Conservation (phyloP, 2,888 invertebrate species). For the Monochamus alternatus region DNA sequence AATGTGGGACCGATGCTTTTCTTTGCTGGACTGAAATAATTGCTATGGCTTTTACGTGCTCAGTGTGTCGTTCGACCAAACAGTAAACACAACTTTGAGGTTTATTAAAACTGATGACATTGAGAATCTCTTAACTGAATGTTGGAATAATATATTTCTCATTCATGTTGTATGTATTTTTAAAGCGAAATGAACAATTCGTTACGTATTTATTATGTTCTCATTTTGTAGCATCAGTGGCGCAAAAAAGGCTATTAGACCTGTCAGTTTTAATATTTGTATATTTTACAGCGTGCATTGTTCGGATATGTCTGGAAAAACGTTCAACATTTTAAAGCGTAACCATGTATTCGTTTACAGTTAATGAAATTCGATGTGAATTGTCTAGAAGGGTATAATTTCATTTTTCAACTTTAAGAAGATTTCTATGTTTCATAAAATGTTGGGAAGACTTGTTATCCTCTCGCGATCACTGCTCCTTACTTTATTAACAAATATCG, state of each 20-base stretch:
- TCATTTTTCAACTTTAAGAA: not conserved
- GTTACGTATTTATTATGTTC: too few species aligned
- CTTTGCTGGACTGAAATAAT: slow-evolving; percentile 18
- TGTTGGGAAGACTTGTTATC: not conserved
- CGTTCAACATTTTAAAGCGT: too few species aligned
- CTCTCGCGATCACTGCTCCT: not conserved
- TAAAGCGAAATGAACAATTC: too few species aligned
- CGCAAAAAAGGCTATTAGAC: too few species aligned
- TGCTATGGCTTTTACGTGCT: slow-evolving; percentile 29
- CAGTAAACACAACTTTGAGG: not conserved
- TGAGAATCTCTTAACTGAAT: not conserved
- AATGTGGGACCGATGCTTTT: not conserved
- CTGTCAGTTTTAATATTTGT: too few species aligned
- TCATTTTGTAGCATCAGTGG: not conserved
- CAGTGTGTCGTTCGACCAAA: slow-evolving; percentile 5
- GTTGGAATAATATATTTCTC: too few species aligned
- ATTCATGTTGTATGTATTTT: too few species aligned
- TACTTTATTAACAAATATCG: slow-evolving; percentile 33
- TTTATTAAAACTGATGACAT: not conserved
- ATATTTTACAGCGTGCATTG: too few species aligned
- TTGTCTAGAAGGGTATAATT: not conserved
- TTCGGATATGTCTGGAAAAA: too few species aligned
- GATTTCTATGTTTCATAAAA: not conserved
- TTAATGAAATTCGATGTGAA: not conserved
- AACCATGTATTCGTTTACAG: not conserved